These are phyloP conservation scores for Machaerirhynchus nigripectus DNA, from an alignment of 2,113 vertebrate species.

Conservation along the genomic window DNA sequence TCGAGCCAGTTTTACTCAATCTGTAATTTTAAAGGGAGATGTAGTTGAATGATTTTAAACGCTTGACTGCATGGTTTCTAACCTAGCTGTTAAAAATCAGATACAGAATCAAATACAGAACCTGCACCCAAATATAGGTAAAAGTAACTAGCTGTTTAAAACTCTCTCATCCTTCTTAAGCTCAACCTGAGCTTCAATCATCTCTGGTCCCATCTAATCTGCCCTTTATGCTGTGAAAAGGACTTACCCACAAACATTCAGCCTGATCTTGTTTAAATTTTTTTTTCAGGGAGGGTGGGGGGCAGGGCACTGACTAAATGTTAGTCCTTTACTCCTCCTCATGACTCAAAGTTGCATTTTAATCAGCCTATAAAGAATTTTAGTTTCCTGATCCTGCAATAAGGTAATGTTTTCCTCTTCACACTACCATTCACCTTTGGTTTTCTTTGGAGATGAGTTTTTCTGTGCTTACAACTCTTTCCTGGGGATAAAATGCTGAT, in stretches of 20 bases:
- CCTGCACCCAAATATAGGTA: background rate
- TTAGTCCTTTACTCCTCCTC: background rate
- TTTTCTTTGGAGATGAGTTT: background rate
- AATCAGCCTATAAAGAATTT: background rate
- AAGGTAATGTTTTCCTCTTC: background rate
- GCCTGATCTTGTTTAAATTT: background rate
- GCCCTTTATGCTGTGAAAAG: background rate
- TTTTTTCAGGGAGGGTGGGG: rapidly evolving
- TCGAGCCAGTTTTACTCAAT: background rate
- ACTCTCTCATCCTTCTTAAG: no score
- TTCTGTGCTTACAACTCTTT: background rate
- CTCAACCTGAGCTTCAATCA: no score
- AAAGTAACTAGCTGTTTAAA: background rate
- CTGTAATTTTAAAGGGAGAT: background rate
- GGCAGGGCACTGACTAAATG: background rate
- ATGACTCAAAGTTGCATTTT: background rate
- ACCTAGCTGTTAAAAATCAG: background rate
- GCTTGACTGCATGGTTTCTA: background rate
- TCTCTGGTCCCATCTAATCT: background rate
- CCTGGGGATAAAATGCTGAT: rapidly evolving
- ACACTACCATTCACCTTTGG: background rate
- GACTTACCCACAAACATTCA: background rate
- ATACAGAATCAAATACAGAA: background rate
- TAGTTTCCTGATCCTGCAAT: background rate
- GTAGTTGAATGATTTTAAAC: background rate